Evolutionary conservation across 2,797 vertebrate species (phyloP), one percentile per base, ranked within the genome.

Genomic region (Antennarius maculatus): DNA sequence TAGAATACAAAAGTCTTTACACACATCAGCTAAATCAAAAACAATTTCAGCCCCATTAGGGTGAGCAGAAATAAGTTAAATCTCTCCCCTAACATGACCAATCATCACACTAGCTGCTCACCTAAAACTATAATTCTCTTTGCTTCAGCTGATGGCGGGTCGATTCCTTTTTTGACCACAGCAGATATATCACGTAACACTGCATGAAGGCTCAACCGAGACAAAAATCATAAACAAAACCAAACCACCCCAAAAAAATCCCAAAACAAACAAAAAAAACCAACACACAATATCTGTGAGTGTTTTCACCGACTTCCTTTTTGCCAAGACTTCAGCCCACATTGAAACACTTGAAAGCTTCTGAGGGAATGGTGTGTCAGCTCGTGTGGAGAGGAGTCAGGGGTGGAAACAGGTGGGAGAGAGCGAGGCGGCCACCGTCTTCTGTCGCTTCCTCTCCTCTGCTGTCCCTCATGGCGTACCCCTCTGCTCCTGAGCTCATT

Each of bases 401-500:
- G 63, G 67, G 56, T 68, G 76, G 51, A 76, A 59, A 66, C 76
- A 77, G 71, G 13, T 34, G 57, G 66, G 77, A 66, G 83, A 70
- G 73, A 66, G 83, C 12, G 76, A 77, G 82, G 78, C 62, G 31
- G 74, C 75, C 60, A 58, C 71, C 63, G 68, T 71, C 65, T 43
- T 64, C 28, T 42, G 51, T 74, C 84, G 74, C 78, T 71, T 72
- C 83, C 74, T 62, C 13, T 77, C 77, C 75, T 86, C 77, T 68
- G 73, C 77, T 56, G 49, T 61, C 63, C 63, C 62, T 50, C 56
- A 34, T 37, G 29, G 37, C 43, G 54, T 59, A 55, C 81, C 65
- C 69, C 75, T 81, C 77, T 74, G 82, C 91, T 88, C 88, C 83
- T 80, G 85, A 87, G 82, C 86, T 89, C 86, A 69, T 88, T 90